These are phyloP conservation scores for Brotula barbata DNA, from an alignment of 2,797 vertebrate genomes.

Conservation along the genomic window DNA sequence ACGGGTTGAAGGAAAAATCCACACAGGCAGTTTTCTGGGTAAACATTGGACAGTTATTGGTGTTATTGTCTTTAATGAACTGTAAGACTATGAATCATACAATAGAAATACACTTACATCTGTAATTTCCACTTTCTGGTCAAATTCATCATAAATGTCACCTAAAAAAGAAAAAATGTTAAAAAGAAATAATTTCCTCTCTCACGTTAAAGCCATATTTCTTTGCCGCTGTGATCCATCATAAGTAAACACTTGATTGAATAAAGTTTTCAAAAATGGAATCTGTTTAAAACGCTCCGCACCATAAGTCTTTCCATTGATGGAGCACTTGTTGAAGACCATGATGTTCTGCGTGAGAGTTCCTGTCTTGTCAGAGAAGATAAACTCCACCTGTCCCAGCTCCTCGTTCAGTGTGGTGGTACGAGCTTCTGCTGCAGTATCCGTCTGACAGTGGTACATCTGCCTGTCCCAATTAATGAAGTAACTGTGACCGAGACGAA, in stretches of 20 bases:
- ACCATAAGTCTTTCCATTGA: constrained; percentile 86
- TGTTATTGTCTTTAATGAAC: background rate
- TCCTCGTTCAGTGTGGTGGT: constrained; percentile 94
- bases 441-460: constrained; percentile 82
- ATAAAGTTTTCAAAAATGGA: background rate
- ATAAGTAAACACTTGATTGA: background rate
- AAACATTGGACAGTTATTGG: constrained; percentile 1
- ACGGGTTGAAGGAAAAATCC: constrained; percentile 85
- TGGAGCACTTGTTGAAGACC: constrained; percentile 93
- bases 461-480: constrained; percentile 95
- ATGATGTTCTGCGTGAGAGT: constrained; percentile 96
- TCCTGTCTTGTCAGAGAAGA: constrained; percentile 93
- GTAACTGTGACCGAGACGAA: constrained; percentile 91
- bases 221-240: background rate
- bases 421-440: constrained; percentile 85
- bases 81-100: background rate
- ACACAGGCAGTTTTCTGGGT: constrained; percentile 79
- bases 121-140: constrained; percentile 79
- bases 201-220: background rate
- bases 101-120: constrained; percentile 66
- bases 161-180: constrained; percentile 65
- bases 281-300: constrained; percentile 4
- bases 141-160: constrained; percentile 77
- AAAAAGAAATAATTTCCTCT: background rate
- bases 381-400: constrained; percentile 91